Base-by-base conservation (phyloP, 2,888 invertebrate species). In the Cephus rjabovi region DNA sequence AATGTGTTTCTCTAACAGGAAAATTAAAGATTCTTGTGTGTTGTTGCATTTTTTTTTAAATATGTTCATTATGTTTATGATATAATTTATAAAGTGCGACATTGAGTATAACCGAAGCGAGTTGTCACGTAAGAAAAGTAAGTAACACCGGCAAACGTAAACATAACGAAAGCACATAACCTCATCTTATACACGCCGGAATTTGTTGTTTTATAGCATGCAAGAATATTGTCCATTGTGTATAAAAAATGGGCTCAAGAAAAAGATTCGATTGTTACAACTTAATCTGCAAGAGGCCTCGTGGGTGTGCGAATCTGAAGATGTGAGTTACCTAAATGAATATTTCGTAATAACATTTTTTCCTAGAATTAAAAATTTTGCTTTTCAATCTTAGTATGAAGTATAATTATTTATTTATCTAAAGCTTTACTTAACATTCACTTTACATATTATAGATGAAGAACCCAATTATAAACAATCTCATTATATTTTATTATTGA, bases 161-260 rank as follows among this genome's bases (percentile, higher is more conserved):
- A 70, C 12, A 33, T 33, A 12, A 33, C 71, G 71, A 6, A 4
- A 15, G 40, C 40, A 23, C 12, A 2, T 70, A 70, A 70, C 71
- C 71, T 70, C 30, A 30, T 33, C 9, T 70, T 30, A 15, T 70
- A 33, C 71, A 33, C 31, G 33, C 71, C 31, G 31, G 33, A 30
- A 30, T 12, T 70, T 70, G 31, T 70, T 70, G 31, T 77, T 79
- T 79, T 77, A n/a, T 74, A 86, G 81, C 77, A 90, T 90, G 90
- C 85, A 86, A 74, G 84, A 86, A 69, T 84, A 85, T 80, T 91
- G 90, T 75, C 90, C 90, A 23, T 56, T 87, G 40, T 91, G 90
- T 80, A 80, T 81, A 12, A 87, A 87, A 81, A 87, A 83, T 78
- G 90, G 89, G 12, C n/a, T 75, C 1, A 85, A 83, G 75, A 85